A percentile compares a stretch with the other conserved stretches of the same genome.
Conservation (phyloP, 1,140 invertebrate species). For the Drosophila burlai region DNA sequence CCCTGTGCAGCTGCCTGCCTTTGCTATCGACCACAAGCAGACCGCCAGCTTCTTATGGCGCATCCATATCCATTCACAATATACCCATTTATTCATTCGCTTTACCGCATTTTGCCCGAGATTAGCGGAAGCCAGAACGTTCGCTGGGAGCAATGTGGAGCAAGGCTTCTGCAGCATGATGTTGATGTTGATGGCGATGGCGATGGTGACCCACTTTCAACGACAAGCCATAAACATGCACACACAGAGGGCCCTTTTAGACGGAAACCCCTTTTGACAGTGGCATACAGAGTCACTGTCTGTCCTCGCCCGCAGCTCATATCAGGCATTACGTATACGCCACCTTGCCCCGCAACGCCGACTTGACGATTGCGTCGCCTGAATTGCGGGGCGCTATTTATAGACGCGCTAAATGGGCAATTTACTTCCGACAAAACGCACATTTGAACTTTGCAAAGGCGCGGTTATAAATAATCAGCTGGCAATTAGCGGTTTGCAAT, state of each 20-base stretch:
- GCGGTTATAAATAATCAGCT: constrained; percentile 64
- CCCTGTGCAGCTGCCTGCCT: neutral
- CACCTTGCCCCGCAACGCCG: constrained; percentile 39
- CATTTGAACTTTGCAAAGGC: constrained; percentile 71
- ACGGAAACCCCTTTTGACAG: constrained; percentile 1
- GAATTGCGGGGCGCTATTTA: constrained; percentile 56
- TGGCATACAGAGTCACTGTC: neutral
- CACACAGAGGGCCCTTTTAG: constrained; percentile 8
- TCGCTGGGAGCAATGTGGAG: constrained; percentile 26
- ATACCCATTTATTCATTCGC: constrained; percentile 10
- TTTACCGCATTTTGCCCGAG: constrained; percentile 22
- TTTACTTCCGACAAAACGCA: constrained; percentile 76
- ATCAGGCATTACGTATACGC: constrained; percentile 72
- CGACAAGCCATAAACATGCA: constrained; percentile 25
- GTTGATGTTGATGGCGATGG: neutral
- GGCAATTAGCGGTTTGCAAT: constrained; percentile 55
- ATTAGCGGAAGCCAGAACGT: constrained; percentile 42
- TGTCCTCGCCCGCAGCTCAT: constrained; percentile 25
- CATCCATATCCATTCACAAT: constrained; percentile 8
- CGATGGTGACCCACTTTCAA: constrained; percentile 36
- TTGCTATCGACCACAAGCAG: constrained; percentile 7
- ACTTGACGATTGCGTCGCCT: constrained; percentile 32
- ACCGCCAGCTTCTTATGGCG: neutral
- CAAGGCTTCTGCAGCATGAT: constrained; percentile 24
- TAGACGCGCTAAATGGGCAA: constrained; percentile 62